Conservation (phyloP, 2,113 vertebrate species). For the Phalacrocorax aristotelis region DNA sequence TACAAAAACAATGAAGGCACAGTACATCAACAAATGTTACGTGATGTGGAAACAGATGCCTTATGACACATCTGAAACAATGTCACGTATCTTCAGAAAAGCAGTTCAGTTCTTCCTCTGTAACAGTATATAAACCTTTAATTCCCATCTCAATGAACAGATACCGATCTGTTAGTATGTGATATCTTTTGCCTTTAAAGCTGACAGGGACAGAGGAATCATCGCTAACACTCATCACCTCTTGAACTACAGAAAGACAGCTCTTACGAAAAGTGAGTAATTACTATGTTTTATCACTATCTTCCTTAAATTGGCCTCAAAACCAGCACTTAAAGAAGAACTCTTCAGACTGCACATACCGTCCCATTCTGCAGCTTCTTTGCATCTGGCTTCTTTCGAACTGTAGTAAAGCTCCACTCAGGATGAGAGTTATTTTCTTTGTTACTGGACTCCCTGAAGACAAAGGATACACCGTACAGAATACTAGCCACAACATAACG, state of each 20-base stretch:
- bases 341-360: conserved; percentile 64
- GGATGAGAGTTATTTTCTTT: conserved; percentile 86
- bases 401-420: conserved; percentile 92
- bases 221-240: not conserved
- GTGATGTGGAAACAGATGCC: not conserved
- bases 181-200: not conserved
- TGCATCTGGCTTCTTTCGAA: conserved; percentile 89
- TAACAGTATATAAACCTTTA: not conserved
- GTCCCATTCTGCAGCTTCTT: conserved; percentile 89
- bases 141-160: not conserved
- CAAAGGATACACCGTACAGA: not conserved
- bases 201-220: not conserved
- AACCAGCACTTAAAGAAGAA: not conserved
- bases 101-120: not conserved
- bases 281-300: not conserved
- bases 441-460: conserved; percentile 85
- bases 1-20: not conserved
- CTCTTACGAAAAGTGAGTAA: not conserved
- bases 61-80: not conserved
- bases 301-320: not conserved
- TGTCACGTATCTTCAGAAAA: not conserved
- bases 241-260: not conserved
- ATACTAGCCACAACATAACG: not conserved
- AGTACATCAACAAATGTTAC: not conserved
- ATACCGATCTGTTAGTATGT: no score